A percentile compares a stretch with the other conserved stretches of the same genome.
phyloP scores from a whole-genome alignment of 2,113 vertebrate genomes.

The Callipepla californica region DNA sequence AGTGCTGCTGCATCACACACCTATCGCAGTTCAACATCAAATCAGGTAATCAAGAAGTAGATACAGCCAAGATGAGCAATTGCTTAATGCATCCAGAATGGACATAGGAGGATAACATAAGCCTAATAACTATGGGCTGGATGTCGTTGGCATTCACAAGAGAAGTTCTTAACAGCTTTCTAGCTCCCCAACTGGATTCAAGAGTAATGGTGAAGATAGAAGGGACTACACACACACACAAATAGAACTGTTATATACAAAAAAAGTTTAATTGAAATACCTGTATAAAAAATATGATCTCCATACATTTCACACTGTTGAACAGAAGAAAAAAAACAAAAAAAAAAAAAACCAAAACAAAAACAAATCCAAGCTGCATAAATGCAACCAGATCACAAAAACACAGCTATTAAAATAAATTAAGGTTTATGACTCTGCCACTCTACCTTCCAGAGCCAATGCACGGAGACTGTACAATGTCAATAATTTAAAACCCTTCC shows the following conservation, averaged over 20 bases:
- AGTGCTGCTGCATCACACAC: not conserved
- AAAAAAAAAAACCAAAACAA: no score
- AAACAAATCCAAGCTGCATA: constrained; percentile 79
- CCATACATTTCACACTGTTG: constrained; percentile 89
- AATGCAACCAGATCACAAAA: constrained; percentile 80
- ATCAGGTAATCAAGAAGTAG: not conserved
- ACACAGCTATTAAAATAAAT: constrained; percentile 84
- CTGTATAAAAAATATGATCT: constrained; percentile 98
- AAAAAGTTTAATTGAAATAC: constrained; percentile 97
- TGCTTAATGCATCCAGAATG: not conserved
- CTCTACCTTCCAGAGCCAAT: constrained; percentile 82
- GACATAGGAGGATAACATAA: not conserved
- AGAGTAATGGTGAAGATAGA: not conserved
- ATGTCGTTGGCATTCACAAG: not conserved
- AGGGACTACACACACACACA: constrained; percentile 28
- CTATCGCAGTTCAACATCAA: not conserved
- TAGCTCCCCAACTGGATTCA: not conserved
- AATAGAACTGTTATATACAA: constrained; percentile 83
- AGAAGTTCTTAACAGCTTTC: not conserved
- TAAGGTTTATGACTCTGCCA: constrained; percentile 83
- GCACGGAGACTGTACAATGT: constrained; percentile 86
- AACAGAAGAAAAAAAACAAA: constrained; percentile 73
- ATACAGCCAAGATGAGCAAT: not conserved
- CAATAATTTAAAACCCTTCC: constrained; percentile 85
- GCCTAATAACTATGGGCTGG: not conserved